Conservation (phyloP, 2,797 vertebrate genomes). For the Cheirogaleus major region DNA sequence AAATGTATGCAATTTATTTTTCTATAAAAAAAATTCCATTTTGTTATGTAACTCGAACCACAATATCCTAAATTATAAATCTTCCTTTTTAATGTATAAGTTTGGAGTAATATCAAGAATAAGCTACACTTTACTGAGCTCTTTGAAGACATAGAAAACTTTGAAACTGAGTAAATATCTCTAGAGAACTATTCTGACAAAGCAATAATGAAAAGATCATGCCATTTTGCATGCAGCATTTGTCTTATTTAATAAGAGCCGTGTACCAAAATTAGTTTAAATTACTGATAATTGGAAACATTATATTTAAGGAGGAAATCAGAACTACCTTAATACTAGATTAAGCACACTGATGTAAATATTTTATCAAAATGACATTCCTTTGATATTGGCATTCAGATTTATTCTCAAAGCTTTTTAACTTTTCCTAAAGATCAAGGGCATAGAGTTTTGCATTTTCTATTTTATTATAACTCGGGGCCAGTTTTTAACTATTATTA, state of each 20-base stretch:
- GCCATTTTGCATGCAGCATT: constrained; percentile 68
- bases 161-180: constrained; percentile 61
- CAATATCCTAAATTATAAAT: constrained; percentile 56
- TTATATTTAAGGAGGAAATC: constrained; percentile 54
- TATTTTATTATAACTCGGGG: constrained; percentile 79
- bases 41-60: constrained; percentile 49
- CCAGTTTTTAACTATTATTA: constrained; percentile 76
- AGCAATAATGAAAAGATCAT: constrained; percentile 79
- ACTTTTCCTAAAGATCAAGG: constrained; percentile 83
- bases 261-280: constrained; percentile 70
- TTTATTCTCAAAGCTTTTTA: constrained; percentile 70
- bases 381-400: constrained; percentile 58
- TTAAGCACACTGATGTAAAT: not conserved
- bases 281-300: constrained; percentile 77
- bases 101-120: constrained; percentile 44
- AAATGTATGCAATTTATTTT: not conserved
- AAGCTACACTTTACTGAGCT: constrained; percentile 35
- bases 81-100: not conserved
- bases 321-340: constrained; percentile 45
- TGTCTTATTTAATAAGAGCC: constrained; percentile 73
- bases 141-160: constrained; percentile 44
- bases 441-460: constrained; percentile 73
- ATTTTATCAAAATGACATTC: constrained; percentile 57
- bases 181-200: constrained; percentile 79
- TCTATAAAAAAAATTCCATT: constrained; percentile 16